These are phyloP conservation scores for Tanypteryx hageni DNA, from an alignment of 2,888 invertebrate species.

Conservation along the genomic window DNA sequence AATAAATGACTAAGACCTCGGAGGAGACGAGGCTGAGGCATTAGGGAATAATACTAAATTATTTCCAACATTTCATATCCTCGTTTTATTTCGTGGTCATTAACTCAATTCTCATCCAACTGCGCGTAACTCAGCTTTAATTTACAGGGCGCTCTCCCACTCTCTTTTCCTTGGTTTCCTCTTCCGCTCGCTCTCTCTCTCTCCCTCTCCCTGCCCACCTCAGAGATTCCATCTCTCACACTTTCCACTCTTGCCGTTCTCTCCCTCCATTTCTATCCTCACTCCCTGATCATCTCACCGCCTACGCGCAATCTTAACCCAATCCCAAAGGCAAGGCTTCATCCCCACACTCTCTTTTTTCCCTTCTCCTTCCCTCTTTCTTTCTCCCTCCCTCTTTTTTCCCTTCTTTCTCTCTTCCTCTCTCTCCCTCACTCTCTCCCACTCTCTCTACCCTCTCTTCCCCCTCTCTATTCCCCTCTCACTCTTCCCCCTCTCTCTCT, in stretches of 20 bases:
- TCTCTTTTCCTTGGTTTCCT: neutral
- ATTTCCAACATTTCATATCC: constrained; percentile 26
- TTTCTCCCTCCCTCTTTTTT: neutral
- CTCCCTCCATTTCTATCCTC: too few species aligned
- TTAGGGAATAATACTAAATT: constrained; percentile 10
- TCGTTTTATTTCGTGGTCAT: constrained; percentile 28
- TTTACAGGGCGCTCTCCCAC: neutral
- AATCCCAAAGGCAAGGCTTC: neutral
- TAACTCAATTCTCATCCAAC: constrained; percentile 29
- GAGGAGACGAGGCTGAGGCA: neutral
- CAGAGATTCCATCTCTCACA: too few species aligned
- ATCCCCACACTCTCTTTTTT: neutral
- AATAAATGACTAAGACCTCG: neutral
- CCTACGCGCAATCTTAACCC: too few species aligned
- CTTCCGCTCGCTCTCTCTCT: neutral
- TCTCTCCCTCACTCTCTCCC: too few species aligned
- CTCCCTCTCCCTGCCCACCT: neutral
- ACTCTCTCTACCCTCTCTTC: neutral
- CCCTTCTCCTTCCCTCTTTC: neutral
- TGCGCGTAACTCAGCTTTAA: constrained; percentile 24
- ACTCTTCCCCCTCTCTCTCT: neutral
- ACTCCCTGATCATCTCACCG: too few species aligned
- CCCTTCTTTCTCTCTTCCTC: neutral
- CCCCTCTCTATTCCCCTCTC: neutral
- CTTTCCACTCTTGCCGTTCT: too few species aligned